These are phyloP conservation scores for Meliscaeva auricollis DNA, from an alignment of 2,888 invertebrate genomes.

Conservation along the genomic window DNA sequence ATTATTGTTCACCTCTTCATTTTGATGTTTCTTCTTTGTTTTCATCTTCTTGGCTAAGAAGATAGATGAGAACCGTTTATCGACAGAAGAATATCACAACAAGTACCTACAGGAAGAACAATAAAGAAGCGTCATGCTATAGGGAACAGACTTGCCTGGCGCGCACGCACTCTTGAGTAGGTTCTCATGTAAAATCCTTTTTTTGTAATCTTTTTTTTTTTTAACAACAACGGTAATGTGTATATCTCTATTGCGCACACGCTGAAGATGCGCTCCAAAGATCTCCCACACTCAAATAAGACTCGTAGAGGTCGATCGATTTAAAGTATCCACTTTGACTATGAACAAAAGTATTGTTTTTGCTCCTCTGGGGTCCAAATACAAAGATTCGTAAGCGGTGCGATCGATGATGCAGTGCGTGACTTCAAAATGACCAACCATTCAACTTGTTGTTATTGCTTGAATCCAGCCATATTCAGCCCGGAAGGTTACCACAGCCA, in stretches of 20 bases:
- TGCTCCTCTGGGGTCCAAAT: neutral
- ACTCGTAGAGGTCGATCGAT: conserved; percentile 33
- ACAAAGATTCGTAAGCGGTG: conserved; percentile 18
- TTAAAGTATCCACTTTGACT: conserved; percentile 37
- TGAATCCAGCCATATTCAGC: neutral
- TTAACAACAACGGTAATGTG: conserved; percentile 60
- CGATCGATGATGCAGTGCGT: conserved; percentile 54
- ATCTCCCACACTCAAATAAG: conserved; percentile 35
- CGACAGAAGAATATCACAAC: conserved; percentile 43
- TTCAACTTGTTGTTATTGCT: conserved; percentile 45
- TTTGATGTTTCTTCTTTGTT: conserved; percentile 78
- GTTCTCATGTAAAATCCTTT: conserved; percentile 27
- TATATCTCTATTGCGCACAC: conserved; percentile 51
- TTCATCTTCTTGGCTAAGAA: conserved; percentile 71
- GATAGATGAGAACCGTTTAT: conserved; percentile 71
- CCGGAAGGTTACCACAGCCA: conserved; percentile 58
- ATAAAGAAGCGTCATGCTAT: conserved; percentile 37
- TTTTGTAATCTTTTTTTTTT: conserved; percentile 13
- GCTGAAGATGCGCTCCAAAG: conserved; percentile 21
- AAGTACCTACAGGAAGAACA: conserved; percentile 60
- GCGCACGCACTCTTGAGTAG: conserved; percentile 43
- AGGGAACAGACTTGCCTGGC: conserved; percentile 38
- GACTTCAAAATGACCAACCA: conserved; percentile 69
- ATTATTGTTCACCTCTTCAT: conserved; percentile 77
- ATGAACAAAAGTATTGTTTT: neutral